Evolutionary conservation across 2,888 invertebrate genomes (phyloP), one percentile per base, ranked within the genome.

Genomic region (Ctenicera cuprea): DNA sequence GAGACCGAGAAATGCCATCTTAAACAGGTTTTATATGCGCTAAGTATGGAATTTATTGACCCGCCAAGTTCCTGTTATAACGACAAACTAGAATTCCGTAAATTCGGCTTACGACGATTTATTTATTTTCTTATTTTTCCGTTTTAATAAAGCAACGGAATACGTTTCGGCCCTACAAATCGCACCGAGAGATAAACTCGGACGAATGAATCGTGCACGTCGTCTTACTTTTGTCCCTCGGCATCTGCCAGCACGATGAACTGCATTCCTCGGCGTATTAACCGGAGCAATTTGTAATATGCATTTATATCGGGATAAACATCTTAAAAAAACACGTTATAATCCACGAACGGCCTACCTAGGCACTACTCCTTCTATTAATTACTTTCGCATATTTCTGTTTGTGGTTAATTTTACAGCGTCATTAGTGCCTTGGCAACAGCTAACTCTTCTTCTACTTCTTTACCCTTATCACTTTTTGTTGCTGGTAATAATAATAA

Each of bases 231-330:
- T 45, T 62, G 62, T 45, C 62, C 62, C 22, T 16, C 43, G 43
- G 43, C 62, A 62, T 62, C 45, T 62, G 45, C 38, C 41, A 43
- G 76, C 78, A 75, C 76, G 75, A 78, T 78, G 77, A 77, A 80
- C 82, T 76, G 81, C 83, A 83, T 83, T 83, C 83, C 82, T 73
- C 69, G 57, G 78, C 80, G 83, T 82, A 82, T 83, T 83, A 83
- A 82, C 80, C 83, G 80, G 83, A 82, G 82, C 82, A 82, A 82
- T 82, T 82, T 82, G 78, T 82, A 82, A 82, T 81, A 77, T 61
- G 61, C 37, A 48, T 70, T 50, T 50, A 64, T 61, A 50, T 41
- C 30, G 16, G 54, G 68, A 67, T 73, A 68, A 50, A 50, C 68
- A 68, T 73, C 59, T 67, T 26, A 26, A 45, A 62, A 22, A 59